Evolutionary conservation across 2,888 invertebrate genomes (phyloP).

Genomic region (Thecocarcelia acutangulata): DNA sequence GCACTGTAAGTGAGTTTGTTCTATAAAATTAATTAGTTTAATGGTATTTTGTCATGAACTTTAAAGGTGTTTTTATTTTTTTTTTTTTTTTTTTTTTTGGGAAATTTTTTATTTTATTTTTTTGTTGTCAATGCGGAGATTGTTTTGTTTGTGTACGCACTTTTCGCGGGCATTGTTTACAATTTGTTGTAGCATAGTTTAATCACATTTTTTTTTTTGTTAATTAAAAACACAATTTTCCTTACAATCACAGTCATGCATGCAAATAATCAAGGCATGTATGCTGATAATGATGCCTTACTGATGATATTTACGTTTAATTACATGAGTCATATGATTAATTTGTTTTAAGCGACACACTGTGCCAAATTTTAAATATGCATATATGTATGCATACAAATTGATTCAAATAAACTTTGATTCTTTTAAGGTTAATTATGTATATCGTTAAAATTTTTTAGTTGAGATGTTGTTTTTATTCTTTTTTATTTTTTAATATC

Average conservation of each 20-base stretch:
- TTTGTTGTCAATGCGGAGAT: not conserved
- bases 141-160: constrained; percentile 13
- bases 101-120: too few species aligned
- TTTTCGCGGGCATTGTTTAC: constrained; percentile 46
- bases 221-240: constrained; percentile 32
- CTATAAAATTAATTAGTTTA: not conserved
- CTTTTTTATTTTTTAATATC: constrained; percentile 5
- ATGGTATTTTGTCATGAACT: constrained; percentile 18
- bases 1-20: too few species aligned
- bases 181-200: constrained; percentile 14
- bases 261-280: constrained; percentile 36
- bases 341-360: constrained; percentile 49
- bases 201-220: constrained; percentile 13
- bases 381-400: not conserved
- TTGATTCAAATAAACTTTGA: constrained; percentile 10
- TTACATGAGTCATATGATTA: constrained; percentile 51
- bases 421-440: constrained; percentile 12
- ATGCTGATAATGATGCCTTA: constrained; percentile 27
- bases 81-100: constrained; percentile 53
- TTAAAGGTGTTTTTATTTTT: too few species aligned
- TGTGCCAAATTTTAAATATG: constrained; percentile 55
- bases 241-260: constrained; percentile 34
- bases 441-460: constrained; percentile 1
- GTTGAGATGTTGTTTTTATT: constrained; percentile 9
- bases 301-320: not conserved